Conservation (phyloP, 2,888 invertebrate genomes). For the Prosapia bicincta region DNA sequence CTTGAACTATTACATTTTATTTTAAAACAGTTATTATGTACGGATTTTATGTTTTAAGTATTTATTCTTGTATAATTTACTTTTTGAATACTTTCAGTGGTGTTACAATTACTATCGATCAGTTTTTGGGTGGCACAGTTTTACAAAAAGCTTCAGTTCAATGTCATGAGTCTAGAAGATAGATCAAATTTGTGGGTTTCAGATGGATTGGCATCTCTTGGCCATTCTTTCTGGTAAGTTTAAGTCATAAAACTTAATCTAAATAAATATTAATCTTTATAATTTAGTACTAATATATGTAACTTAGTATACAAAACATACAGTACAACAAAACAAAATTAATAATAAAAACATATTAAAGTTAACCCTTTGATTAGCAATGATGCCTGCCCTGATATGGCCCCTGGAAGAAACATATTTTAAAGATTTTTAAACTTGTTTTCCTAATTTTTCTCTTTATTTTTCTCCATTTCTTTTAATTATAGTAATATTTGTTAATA, state of each 20-base stretch:
- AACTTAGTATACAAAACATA: background rate
- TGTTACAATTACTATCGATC: conserved; percentile 70
- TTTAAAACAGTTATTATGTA: too few species aligned
- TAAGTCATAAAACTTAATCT: background rate
- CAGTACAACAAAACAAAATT: background rate
- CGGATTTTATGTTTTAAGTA: background rate
- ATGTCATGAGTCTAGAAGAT: conserved; percentile 78
- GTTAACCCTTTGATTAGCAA: background rate
- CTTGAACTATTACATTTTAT: too few species aligned
- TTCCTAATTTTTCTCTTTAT: too few species aligned
- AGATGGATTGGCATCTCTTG: conserved; percentile 73
- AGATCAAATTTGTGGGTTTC: conserved; percentile 78
- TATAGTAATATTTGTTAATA: too few species aligned
- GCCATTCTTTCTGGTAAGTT: conserved; percentile 80
- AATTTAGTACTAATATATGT: too few species aligned
- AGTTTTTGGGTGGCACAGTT: conserved; percentile 83
- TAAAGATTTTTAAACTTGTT: too few species aligned
- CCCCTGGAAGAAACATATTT: too few species aligned
- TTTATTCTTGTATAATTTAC: too few species aligned
- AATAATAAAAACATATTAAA: conserved; percentile 1
- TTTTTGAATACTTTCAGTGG: too few species aligned
- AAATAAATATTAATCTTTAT: conserved; percentile 9
- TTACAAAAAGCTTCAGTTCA: conserved; percentile 72
- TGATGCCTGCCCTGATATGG: too few species aligned
- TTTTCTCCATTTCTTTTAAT: too few species aligned